Evolutionary conservation across 2,113 vertebrate genomes (phyloP).

Genomic region (Epinephelus lanceolatus): DNA sequence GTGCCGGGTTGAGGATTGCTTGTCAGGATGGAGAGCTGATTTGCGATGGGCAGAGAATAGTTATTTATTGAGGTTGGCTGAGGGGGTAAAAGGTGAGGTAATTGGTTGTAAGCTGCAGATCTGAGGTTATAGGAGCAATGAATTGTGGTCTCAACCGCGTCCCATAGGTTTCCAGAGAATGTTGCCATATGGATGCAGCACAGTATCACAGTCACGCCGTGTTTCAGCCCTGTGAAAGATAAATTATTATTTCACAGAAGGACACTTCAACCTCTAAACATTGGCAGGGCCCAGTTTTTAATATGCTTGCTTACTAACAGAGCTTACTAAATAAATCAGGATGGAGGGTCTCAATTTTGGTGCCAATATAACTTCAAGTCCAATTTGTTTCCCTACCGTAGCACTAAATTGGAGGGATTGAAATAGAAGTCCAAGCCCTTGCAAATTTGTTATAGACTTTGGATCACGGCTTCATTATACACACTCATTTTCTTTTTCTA

Average conservation of each 20-base stretch:
- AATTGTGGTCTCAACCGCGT: constrained; percentile 20
- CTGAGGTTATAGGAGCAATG: constrained; percentile 34
- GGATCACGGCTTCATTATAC: constrained; percentile 71
- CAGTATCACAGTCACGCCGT: neutral
- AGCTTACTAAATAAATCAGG: constrained; percentile 57
- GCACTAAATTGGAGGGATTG: constrained; percentile 59
- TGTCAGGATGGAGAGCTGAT: constrained; percentile 41
- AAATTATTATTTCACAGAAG: constrained; percentile 27
- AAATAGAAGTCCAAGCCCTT: constrained; percentile 54
- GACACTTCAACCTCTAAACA: constrained; percentile 55
- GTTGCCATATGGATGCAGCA: neutral
- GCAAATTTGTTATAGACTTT: constrained; percentile 56
- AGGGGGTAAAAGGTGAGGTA: constrained; percentile 54
- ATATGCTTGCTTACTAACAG: constrained; percentile 48
- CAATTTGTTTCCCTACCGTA: constrained; percentile 61
- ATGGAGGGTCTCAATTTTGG: constrained; percentile 47
- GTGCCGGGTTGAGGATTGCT: constrained; percentile 1
- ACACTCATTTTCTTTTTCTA: constrained; percentile 69
- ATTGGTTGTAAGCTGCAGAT: constrained; percentile 63
- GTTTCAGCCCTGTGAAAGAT: constrained; percentile 10
- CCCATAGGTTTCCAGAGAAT: constrained; percentile 3
- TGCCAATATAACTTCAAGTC: constrained; percentile 56
- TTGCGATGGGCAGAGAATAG: constrained; percentile 46
- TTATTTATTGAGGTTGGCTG: constrained; percentile 56
- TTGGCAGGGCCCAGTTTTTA: constrained; percentile 23